Evolutionary conservation across 2,888 invertebrate genomes (phyloP).

Genomic region (Drosophila algonquin): DNA sequence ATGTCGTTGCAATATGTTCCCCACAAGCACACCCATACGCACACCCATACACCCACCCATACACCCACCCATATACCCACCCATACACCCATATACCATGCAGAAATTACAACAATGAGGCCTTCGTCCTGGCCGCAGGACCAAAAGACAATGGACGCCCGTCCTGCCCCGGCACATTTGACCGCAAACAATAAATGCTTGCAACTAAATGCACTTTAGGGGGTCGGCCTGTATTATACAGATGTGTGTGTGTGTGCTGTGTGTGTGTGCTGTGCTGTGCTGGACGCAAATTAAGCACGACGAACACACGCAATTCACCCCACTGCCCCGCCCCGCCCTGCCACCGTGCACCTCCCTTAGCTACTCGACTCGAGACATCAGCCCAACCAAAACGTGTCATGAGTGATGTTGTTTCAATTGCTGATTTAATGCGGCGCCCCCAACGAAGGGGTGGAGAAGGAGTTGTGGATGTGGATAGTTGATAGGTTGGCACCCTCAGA

Average conservation of each 20-base stretch:
- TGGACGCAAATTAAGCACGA: conserved; percentile 76
- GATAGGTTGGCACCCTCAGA: not conserved
- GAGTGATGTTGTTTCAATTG: conserved; percentile 81
- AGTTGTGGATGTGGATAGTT: not conserved
- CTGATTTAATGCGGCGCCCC: conserved; percentile 77
- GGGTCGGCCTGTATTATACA: conserved; percentile 39
- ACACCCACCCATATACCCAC: conserved; percentile 30
- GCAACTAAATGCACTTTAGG: conserved; percentile 80
- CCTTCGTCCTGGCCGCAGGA: conserved; percentile 52
- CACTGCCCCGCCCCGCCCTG: not conserved
- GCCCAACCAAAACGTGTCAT: conserved; percentile 75
- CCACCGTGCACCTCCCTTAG: not conserved
- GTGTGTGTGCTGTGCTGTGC: conserved; percentile 33
- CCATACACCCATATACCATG: conserved; percentile 34
- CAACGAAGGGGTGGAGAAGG: conserved; percentile 13
- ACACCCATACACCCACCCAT: conserved; percentile 9
- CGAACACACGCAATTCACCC: conserved; percentile 49
- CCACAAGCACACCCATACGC: conserved; percentile 40
- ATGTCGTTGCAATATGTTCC: conserved; percentile 76
- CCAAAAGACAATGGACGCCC: conserved; percentile 60
- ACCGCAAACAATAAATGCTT: conserved; percentile 80
- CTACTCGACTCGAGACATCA: conserved; percentile 31
- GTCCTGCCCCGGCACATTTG: conserved; percentile 62
- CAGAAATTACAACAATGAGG: conserved; percentile 58
- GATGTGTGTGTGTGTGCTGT: not conserved